Evolutionary conservation across 2,113 vertebrate genomes (phyloP).

Genomic region (Calyptomena viridis): DNA sequence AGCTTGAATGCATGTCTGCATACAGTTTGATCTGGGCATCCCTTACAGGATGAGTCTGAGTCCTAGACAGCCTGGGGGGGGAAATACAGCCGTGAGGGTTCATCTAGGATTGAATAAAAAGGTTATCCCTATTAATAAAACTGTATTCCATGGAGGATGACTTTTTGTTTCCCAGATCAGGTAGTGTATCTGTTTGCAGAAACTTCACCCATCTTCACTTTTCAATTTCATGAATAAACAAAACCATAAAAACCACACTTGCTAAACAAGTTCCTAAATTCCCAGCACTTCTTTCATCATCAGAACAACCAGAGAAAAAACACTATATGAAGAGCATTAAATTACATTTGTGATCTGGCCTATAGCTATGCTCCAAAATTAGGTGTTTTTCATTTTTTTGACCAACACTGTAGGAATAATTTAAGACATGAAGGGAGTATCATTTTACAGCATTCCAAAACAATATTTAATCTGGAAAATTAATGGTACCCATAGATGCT

Average conservation of each 20-base stretch:
- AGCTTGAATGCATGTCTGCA: background rate
- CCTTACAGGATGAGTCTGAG: background rate
- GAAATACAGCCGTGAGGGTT: background rate
- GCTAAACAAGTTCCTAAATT: background rate
- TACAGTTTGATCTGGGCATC: background rate
- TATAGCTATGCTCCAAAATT: background rate
- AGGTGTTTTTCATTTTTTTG: conserved; percentile 22
- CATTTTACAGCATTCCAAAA: conserved; percentile 45
- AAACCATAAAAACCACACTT: background rate
- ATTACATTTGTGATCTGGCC: conserved; percentile 16
- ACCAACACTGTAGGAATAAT: conserved; percentile 6
- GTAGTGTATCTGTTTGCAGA: background rate
- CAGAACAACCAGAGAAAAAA: background rate
- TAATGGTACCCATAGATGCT: background rate
- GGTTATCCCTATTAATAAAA: background rate
- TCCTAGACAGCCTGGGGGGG: background rate
- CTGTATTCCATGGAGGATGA: background rate
- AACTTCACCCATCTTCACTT: background rate
- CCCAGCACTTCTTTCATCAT: conserved; percentile 39
- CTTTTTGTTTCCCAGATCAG: background rate
- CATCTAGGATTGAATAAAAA: background rate
- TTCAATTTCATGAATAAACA: background rate
- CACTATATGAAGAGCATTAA: background rate
- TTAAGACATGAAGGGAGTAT: conserved; percentile 37
- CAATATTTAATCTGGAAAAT: conserved; percentile 29